Evolutionary conservation across 2,797 vertebrate species (phyloP).

Genomic region (Phrynocephalus vlangalii): DNA sequence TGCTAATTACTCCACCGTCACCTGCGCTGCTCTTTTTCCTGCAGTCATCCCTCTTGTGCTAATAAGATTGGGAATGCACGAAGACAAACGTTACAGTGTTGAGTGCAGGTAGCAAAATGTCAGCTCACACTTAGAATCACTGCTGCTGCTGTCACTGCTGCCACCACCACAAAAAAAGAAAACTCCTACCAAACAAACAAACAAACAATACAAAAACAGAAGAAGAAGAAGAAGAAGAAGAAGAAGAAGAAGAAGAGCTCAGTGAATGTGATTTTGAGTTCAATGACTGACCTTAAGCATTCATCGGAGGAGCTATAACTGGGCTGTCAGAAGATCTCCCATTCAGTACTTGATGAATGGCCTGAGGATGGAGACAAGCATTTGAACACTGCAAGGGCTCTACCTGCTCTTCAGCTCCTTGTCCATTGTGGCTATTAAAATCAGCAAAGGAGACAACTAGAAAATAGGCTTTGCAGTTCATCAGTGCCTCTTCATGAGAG

Average conservation of each 20-base stretch:
- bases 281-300: background rate
- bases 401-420: too few relatives aligned
- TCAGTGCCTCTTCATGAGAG: too few relatives aligned
- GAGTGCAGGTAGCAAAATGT: slow-evolving; percentile 22
- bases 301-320: background rate
- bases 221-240: too few relatives aligned
- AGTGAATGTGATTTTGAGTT: background rate
- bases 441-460: too few relatives aligned
- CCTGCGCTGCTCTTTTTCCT: background rate
- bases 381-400: too few relatives aligned
- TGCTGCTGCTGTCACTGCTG: background rate
- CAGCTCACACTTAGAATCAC: background rate
- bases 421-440: too few relatives aligned
- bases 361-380: too few relatives aligned
- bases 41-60: background rate
- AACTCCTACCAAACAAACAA: too few relatives aligned
- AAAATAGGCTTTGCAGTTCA: too few relatives aligned
- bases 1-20: slow-evolving; percentile 8
- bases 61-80: slow-evolving; percentile 2
- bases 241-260: background rate
- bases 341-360: background rate
- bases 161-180: background rate
- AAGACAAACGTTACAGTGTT: slow-evolving; percentile 7
- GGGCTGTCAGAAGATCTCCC: background rate
- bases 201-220: too few relatives aligned